Evolutionary conservation across 2,797 vertebrate species (phyloP).

Genomic region (Eulemur albifrons): DNA sequence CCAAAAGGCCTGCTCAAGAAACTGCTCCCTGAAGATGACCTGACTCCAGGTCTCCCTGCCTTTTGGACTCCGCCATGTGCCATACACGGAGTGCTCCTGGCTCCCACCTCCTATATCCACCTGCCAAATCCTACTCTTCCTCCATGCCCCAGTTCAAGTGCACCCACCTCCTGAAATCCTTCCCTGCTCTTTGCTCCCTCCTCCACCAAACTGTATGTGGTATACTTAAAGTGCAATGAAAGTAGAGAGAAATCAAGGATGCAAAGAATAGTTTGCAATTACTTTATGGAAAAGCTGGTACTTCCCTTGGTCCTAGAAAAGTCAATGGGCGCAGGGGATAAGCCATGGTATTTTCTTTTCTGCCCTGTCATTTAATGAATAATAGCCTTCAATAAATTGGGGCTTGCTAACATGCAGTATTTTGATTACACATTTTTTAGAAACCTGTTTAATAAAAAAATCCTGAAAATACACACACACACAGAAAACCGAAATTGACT

Average conservation of each 20-base stretch:
- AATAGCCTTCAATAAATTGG: conserved; percentile 24
- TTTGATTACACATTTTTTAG: not conserved
- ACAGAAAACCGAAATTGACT: not conserved
- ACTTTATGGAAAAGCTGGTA: conserved; percentile 11
- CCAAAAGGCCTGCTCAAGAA: not conserved
- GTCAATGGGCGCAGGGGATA: not conserved
- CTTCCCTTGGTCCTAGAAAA: not conserved
- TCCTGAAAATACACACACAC: not conserved
- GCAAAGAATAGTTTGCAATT: conserved; percentile 6
- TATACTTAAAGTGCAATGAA: not conserved
- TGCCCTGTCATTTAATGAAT: not conserved
- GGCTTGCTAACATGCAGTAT: not conserved
- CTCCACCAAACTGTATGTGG: not conserved
- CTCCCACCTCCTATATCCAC: not conserved
- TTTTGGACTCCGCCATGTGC: not conserved
- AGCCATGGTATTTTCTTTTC: not conserved
- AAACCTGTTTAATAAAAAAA: not conserved
- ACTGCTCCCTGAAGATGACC: not conserved
- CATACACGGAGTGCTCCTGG: not conserved
- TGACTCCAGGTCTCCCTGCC: not conserved
- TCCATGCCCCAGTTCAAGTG: not conserved
- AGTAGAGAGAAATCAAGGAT: conserved; percentile 23
- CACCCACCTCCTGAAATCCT: not conserved
- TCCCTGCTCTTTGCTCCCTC: not conserved
- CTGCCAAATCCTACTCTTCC: not conserved